These are phyloP conservation scores for Chaitophorus viminalis DNA, from an alignment of 2,888 invertebrate genomes.

Conservation along the genomic window DNA sequence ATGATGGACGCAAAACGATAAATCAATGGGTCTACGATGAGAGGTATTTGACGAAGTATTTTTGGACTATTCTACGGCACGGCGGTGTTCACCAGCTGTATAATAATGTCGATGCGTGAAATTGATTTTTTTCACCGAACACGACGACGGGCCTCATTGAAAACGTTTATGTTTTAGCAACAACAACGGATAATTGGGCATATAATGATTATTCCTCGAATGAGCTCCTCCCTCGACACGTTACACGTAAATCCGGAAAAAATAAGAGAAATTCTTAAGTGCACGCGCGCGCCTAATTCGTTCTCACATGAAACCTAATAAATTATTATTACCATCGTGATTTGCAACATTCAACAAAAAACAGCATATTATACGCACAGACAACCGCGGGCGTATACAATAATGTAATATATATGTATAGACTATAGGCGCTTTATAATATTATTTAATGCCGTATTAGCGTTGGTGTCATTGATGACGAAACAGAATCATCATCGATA, in stretches of 20 bases:
- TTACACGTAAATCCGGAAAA: constrained; percentile 11
- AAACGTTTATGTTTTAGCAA: constrained; percentile 2
- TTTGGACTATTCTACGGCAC: background rate
- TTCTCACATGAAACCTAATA: constrained; percentile 2
- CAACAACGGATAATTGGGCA: background rate
- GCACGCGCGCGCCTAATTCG: background rate
- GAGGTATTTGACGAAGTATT: background rate
- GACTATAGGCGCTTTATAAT: background rate
- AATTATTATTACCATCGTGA: background rate
- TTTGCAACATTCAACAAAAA: background rate
- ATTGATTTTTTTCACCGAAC: constrained; percentile 21
- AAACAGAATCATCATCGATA: background rate
- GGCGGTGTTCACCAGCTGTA: background rate
- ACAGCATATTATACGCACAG: background rate
- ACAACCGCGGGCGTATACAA: background rate
- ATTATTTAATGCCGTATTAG: background rate
- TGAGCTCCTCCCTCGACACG: background rate
- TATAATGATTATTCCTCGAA: background rate
- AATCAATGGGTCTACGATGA: background rate
- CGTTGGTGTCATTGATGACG: background rate
- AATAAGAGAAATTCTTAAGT: constrained; percentile 20
- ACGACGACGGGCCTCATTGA: background rate
- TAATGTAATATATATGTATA: no score
- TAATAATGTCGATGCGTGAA: background rate
- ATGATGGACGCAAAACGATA: background rate